phyloP scores from a whole-genome alignment of 2,888 invertebrate species.

The Leptopilina drosophilae region DNA sequence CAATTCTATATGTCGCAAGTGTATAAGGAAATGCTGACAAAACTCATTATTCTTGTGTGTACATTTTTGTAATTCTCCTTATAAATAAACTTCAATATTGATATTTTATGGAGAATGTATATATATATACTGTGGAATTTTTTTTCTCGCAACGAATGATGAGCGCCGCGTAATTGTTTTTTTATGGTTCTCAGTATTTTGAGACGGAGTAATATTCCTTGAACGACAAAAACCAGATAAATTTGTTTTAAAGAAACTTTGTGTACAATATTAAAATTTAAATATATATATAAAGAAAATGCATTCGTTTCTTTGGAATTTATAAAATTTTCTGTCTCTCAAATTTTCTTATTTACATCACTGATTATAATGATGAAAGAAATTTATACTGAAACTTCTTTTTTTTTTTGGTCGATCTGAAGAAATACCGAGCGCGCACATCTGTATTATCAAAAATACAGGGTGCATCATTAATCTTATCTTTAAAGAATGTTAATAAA shows the following conservation, averaged over 20 bases:
- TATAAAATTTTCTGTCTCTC: background rate
- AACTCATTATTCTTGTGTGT: conserved; percentile 36
- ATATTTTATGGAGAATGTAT: conserved; percentile 13
- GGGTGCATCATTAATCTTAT: conserved; percentile 11
- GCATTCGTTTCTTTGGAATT: background rate
- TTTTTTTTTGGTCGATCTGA: background rate
- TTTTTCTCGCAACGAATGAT: conserved; percentile 14
- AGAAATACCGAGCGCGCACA: background rate
- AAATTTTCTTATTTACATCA: background rate
- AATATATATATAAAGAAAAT: too few relatives aligned
- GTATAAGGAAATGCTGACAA: conserved; percentile 28
- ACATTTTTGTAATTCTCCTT: conserved; percentile 34
- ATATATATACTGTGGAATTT: conserved; percentile 26
- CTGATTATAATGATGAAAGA: background rate
- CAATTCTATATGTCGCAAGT: background rate
- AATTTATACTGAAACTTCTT: background rate
- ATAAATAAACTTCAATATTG: conserved; percentile 37
- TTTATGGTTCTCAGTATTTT: conserved; percentile 33
- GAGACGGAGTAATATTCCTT: conserved; percentile 14
- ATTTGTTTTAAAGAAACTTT: background rate
- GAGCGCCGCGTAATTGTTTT: conserved; percentile 31
- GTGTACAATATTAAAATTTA: background rate
- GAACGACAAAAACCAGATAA: conserved; percentile 12
- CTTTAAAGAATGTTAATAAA: conserved; percentile 17
- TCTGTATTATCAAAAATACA: conserved; percentile 29